Evolutionary conservation across 2,888 invertebrate species (phyloP), one percentile per base, ranked within the genome.

Genomic region (Agapostemon virescens): DNA sequence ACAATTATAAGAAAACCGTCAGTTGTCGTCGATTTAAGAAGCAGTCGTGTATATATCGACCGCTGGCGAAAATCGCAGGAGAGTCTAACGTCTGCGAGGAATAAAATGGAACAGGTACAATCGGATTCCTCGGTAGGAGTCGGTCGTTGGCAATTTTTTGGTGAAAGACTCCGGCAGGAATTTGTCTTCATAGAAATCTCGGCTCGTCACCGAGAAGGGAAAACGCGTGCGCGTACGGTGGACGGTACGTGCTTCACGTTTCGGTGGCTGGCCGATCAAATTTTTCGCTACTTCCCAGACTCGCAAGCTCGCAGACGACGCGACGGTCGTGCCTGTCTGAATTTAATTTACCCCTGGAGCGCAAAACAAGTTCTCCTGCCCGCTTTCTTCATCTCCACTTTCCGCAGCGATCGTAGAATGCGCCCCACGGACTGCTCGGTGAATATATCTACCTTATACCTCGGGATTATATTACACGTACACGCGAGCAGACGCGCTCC

Each of bases 241-340:
- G 55, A 58, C 52, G 36, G 63, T 80, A 81, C 81, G 82, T 77
- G 82, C 78, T 72, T 78, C 77, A 68, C 77, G 82, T 78, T 82
- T 77, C 82, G 82, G 71, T 71, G 45, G 81, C 67, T 69, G 58
- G 52, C 26, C 82, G 78, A 83, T 83, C 82, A 74, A 83, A 81
- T 83, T 81, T 69, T 26, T 61, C 74, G 78, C 78, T 52, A 72
- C 72, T 63, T 78, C 49, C 49, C 49, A n/a, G 49, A n/a, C 49
- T 49, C n/a, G 49, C 45, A 49, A 20, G 64, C 40, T n/a, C 36
- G 42, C 15, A 42, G 42, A 4, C 55, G 68, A 67, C 49, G 68
- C 79, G 70, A 30, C 64, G 49, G 49, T 63, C 64, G 45, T 38
- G 45, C 68, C 40, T 20, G 70, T 64, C 58, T 72, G 73, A 83